A percentile compares a stretch with the other conserved stretches of the same genome.
These are phyloP conservation scores for Lytechinus pictus DNA, from an alignment of 35 echinoderm and acorn worm genomes.

Conservation along the genomic window DNA sequence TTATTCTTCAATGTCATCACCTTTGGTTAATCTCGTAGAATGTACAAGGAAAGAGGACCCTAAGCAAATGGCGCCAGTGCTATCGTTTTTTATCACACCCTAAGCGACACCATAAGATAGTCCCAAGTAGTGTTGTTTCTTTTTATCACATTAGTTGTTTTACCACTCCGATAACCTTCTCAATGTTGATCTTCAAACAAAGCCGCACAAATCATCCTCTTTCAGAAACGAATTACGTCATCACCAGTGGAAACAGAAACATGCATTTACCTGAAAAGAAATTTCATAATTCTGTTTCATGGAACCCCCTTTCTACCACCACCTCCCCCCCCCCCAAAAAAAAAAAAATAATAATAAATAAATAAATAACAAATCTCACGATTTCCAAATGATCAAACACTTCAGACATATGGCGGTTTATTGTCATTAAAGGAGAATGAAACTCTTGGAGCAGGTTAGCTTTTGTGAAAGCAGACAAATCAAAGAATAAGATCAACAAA, in stretches of 20 bases:
- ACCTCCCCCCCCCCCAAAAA: no score
- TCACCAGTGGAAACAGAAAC: neutral
- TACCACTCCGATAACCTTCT: neutral
- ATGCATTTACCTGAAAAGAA: no score
- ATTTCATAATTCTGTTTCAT: no score
- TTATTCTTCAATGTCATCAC: neutral
- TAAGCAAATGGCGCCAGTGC: neutral
- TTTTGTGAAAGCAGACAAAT: no score
- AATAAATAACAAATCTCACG: no score
- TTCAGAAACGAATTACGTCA: neutral
- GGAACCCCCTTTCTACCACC: no score
- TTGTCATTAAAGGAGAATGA: no score
- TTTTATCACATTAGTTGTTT: slow-evolving; percentile 29
- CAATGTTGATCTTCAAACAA: neutral
- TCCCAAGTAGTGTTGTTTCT: slow-evolving; percentile 26
- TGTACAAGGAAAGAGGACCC: neutral
- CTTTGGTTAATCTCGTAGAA: neutral
- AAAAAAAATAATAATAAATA: no score
- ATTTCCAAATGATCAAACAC: no score
- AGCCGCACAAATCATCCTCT: neutral
- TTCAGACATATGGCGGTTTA: no score
- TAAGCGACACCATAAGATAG: neutral
- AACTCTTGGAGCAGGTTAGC: no score
- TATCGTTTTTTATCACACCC: slow-evolving; percentile 14
- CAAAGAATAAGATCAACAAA: no score